Percentiles rank a stretch among this genome's conserved stretches.
phyloP scores from a whole-genome alignment of 2,888 invertebrate species.

The Hirtodrosophila duncani region DNA sequence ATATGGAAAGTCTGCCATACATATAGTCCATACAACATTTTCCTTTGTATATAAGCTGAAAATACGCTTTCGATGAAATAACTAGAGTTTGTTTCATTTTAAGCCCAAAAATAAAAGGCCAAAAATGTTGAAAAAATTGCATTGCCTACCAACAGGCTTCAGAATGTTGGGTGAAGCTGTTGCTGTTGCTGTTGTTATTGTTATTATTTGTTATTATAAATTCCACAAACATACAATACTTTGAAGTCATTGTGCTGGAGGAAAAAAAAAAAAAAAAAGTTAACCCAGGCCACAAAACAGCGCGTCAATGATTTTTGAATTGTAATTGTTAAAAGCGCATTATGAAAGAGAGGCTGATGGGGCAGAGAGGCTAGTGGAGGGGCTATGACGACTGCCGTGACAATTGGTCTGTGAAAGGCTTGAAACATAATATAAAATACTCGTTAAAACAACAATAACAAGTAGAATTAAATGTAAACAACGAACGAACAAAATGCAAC shows the following conservation, averaged over 20 bases:
- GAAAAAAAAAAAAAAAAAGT: slow-evolving; percentile 27
- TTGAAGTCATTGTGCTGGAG: slow-evolving; percentile 57
- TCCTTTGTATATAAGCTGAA: too few relatives aligned
- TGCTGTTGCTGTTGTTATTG: too few relatives aligned
- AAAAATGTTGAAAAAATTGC: too few relatives aligned
- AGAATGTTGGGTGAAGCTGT: too few relatives aligned
- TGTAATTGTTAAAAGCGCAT: slow-evolving; percentile 71
- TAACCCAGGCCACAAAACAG: slow-evolving; percentile 45
- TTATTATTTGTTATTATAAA: slow-evolving; percentile 3
- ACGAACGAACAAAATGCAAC: slow-evolving; percentile 27
- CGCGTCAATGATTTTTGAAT: slow-evolving; percentile 75
- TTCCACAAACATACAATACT: slow-evolving; percentile 43
- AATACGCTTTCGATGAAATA: too few relatives aligned
- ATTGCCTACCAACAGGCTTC: too few relatives aligned
- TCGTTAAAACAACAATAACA: slow-evolving; percentile 23
- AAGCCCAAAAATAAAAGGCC: too few relatives aligned
- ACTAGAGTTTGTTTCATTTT: too few relatives aligned
- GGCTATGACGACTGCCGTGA: slow-evolving; percentile 61
- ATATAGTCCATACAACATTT: too few relatives aligned
- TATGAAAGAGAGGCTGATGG: slow-evolving; percentile 19
- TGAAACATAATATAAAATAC: slow-evolving; percentile 58
- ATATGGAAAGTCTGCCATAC: too few relatives aligned
- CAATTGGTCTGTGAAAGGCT: slow-evolving; percentile 69
- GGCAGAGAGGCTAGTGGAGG: neutral
- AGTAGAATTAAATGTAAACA: slow-evolving; percentile 65